Evolutionary conservation across 2,113 vertebrate species (phyloP).

Genomic region (Coptodon bakossiorum): DNA sequence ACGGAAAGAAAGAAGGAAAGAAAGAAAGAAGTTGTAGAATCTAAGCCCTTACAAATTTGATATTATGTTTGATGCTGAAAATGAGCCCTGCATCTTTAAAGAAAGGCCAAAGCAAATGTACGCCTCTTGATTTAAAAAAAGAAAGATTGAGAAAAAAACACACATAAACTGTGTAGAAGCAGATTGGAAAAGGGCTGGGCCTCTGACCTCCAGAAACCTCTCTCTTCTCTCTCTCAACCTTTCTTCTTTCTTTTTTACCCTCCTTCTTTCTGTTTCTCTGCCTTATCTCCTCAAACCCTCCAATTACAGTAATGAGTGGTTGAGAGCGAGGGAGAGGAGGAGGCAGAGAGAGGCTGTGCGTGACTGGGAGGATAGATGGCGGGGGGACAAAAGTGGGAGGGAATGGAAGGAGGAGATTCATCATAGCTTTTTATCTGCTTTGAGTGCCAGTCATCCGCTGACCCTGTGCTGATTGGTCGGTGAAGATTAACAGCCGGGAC

Average conservation of each 20-base stretch:
- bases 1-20: conserved; percentile 7
- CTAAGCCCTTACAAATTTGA: conserved; percentile 11
- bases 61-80: conserved; percentile 38
- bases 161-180: background rate
- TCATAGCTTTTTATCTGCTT: conserved; percentile 36
- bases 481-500: conserved; percentile 54
- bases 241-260: background rate
- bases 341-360: conserved; percentile 33
- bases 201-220: conserved; percentile 56
- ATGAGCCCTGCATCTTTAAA: conserved; percentile 27
- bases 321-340: conserved; percentile 31
- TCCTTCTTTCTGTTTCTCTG: conserved; percentile 7
- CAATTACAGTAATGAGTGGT: conserved; percentile 72
- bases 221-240: background rate
- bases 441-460: conserved; percentile 47
- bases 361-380: conserved; percentile 43
- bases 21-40: background rate
- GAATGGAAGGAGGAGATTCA: conserved; percentile 22
- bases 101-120: conserved; percentile 34
- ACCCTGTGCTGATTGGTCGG: conserved; percentile 50
- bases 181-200: conserved; percentile 25
- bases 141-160: background rate
- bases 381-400: background rate
- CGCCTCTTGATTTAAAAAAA: conserved; percentile 27
- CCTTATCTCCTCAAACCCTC: conserved; percentile 58